Base-by-base conservation (phyloP, 2,113 vertebrate genomes). In the Notechis scutatus region DNA sequence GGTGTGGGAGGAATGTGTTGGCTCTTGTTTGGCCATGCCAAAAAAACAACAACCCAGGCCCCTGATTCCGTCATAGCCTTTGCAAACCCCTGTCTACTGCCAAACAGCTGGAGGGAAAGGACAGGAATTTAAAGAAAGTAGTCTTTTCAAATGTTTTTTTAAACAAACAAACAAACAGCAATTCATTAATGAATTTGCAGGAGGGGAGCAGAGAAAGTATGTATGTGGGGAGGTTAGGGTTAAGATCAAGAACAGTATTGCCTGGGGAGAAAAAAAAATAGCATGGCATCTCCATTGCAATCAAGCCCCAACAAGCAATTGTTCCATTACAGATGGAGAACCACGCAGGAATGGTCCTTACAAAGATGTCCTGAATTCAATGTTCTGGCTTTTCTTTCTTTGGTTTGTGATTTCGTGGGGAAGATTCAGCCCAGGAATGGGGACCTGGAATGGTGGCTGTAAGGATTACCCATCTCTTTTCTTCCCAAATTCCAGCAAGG, bases 261-360 rank as follows among this genome's bases (percentile, higher is more conserved):
- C 94, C 96, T 93, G 24, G 1, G 0, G 96, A 95, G 26, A 18
- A 18, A 89, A 42, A 12, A 87, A 47, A 12, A n/a, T 14, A 64
- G 61, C 54, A 0, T 91, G 11, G 93, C 94, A 1, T 95, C 90
- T 94, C 91, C 56, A 57, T 90, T 85, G 15, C 74, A 47, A 87
- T 97, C 96, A 92, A 91, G 95, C 94, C 91, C 91, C 3, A 1
- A 95, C 96, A 95, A 85, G 97, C 92, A 92, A 3, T 21, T 1
- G 69, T 92, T 34, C 0, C 2, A 90, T 5, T 50, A 56, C 14
- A 93, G 59, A 39, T 50, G 0, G 23, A 93, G 93, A 93, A 55
- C 81, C 86, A 90, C 20, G 23, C 11, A 92, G 86, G 88, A 94
- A 93, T 42, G 29, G 0, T 0, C 52, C 47, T 92, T 94, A 45